Evolutionary conservation across 2,797 vertebrate genomes (phyloP), one percentile per base, ranked within the genome.

Genomic region (Hozukius guyotensis): DNA sequence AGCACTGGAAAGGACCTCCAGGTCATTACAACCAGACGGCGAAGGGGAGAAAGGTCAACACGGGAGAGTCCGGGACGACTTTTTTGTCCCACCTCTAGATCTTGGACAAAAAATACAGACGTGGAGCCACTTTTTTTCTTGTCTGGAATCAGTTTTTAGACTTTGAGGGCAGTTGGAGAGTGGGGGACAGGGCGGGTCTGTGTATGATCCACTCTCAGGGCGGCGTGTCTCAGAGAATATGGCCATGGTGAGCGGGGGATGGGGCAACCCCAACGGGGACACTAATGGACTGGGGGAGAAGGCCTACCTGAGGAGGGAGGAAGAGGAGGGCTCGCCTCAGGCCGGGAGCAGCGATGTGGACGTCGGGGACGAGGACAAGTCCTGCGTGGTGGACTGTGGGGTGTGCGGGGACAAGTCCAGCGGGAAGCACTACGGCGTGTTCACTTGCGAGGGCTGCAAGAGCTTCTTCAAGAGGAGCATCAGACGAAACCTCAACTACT

Each of bases 391-490:
- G 96, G 98, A 99, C 94, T 99, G 98, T 10, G 97, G 96, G 92
- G 98, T 98, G 78, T 98, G 98, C 34, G 98, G 98, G 53, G 98
- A 98, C 94, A 98, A 98, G 87, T 98, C 98, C 80, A 99, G 98
- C 4, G 98, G 98, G 57, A 99, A 99, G 66, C 98, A 99, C 84
- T 99, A 99, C 60, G 98, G 98, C 0, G 97, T 98, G 80, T 99
- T 98, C 95, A 99, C 98, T 91, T 99, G 98, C 59, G 98, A 99
- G 91, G 97, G 98, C 78, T 99, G 98, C 94, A 99, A 99, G 95
- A 99, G 98, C 95, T 99, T 99, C 94, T 99, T 99, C 89, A 99
- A 99, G 89, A 96, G 98, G 83, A 99, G 97, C 96, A 97, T 99
- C 93, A 93, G 98, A 13, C 95, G 98, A 38, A 99, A 97, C 93